Evolutionary conservation across 2,888 invertebrate species (phyloP).

Genomic region (Scaptomyza reducta): DNA sequence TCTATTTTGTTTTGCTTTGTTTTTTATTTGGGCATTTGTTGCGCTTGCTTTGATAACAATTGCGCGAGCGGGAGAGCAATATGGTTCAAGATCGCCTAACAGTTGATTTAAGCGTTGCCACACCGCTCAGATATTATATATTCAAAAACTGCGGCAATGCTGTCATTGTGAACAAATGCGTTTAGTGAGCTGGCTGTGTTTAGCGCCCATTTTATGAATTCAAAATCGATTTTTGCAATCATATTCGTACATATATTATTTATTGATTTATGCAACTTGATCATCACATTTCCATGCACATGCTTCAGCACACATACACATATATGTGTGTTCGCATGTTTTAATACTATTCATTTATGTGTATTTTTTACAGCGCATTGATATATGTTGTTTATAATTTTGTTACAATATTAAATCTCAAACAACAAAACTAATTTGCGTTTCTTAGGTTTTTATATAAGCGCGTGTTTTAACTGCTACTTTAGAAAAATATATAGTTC

Average conservation of each 20-base stretch:
- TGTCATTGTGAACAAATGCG: conserved; percentile 9
- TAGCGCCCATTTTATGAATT: not conserved
- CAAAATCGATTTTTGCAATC: not conserved
- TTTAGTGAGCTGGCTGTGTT: not conserved
- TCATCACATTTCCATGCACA: conserved; percentile 68
- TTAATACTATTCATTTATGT: conserved; percentile 72
- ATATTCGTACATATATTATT: conserved; percentile 66
- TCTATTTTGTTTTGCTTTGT: conserved; percentile 21
- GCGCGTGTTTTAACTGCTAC: conserved; percentile 52
- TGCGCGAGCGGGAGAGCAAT: conserved; percentile 28
- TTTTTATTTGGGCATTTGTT: conserved; percentile 10
- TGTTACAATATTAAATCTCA: conserved; percentile 37
- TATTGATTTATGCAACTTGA: conserved; percentile 71
- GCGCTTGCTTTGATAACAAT: conserved; percentile 28
- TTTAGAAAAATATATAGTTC: conserved; percentile 73
- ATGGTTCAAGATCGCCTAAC: conserved; percentile 27
- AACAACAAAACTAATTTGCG: conserved; percentile 55
- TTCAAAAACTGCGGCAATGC: not conserved
- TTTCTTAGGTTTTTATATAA: conserved; percentile 41
- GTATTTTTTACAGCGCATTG: conserved; percentile 78
- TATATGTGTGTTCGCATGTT: conserved; percentile 36
- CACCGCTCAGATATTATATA: not conserved
- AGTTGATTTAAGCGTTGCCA: conserved; percentile 27
- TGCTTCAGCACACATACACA: conserved; percentile 37
- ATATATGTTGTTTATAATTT: conserved; percentile 48